Base-by-base conservation (phyloP, 2,113 vertebrate genomes). In the Notothenia rossii region DNA sequence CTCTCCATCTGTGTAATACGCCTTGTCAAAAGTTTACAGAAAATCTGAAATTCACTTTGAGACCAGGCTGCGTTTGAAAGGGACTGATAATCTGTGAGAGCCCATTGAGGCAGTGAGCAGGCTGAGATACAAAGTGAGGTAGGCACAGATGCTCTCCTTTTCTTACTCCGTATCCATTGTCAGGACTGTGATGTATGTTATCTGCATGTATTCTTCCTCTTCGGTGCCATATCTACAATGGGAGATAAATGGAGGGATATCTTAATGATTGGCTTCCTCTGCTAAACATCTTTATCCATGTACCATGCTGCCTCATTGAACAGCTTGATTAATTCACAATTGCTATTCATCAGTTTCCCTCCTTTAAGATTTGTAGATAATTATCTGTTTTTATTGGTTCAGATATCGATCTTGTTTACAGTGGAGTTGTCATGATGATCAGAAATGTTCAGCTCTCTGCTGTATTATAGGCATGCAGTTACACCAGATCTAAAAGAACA, bases 1-100 rank as follows among this genome's bases (percentile, higher is more conserved):
- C 79, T 81, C 86, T 91, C 81, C 83, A 82, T 90, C 86, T 92
- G 85, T 90, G 89, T 89, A 93, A 92, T 88, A 84, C 86, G 72
- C 66, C 76, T 88, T 89, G 89, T 93, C 90, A 92, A 90, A 89
- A 86, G 88, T 90, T 89, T 89, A 87, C 83, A 0, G 69, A 78
- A 79, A 88, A 83, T 91, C 90, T 88, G 86, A 81, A 75, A 70
- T 91, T 91, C 81, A 67, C 79, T 90, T 73, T 87, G 77, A 86
- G 83, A 59, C 54, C 10, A 51, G 71, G 56, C 56, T 60, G 85
- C 50, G 51, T 84, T 84, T 79, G 29, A 85, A 85, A 76, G 70
- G 54, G 64, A 58, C 66, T 73, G 22, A 22, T 22, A 22, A 22
- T 22, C 22, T 22, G 65, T 66, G 64, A 86, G 81, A 79, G 72